Percentiles rank a stretch among this genome's conserved stretches.
phyloP scores from a whole-genome alignment of 1,140 invertebrate genomes.

The Macrotrachela quadricornifera region DNA sequence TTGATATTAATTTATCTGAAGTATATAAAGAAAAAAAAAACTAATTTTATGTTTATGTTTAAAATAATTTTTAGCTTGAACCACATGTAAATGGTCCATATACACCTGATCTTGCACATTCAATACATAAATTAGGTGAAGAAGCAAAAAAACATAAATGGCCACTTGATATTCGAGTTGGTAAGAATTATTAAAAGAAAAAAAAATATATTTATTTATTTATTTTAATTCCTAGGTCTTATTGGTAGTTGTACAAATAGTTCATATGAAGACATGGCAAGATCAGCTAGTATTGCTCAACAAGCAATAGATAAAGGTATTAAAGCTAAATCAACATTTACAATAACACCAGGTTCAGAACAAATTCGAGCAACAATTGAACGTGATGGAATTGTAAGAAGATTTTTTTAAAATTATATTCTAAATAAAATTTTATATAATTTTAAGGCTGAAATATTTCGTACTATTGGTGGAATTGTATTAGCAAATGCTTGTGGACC shows the following conservation, averaged over 20 bases:
- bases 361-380: slow-evolving; percentile 97
- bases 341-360: slow-evolving; percentile 96
- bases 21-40: too few relatives aligned
- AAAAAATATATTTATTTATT: too few relatives aligned
- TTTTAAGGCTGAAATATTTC: slow-evolving; percentile 37
- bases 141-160: slow-evolving; percentile 73
- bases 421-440: too few relatives aligned
- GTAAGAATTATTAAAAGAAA: slow-evolving; percentile 10
- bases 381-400: slow-evolving; percentile 56
- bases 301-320: slow-evolving; percentile 75
- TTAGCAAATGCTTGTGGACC: slow-evolving; percentile 66
- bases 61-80: slow-evolving; percentile 38
- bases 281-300: slow-evolving; percentile 81
- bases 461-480: slow-evolving; percentile 58
- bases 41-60: too few relatives aligned
- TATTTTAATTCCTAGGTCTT: slow-evolving; percentile 26
- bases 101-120: slow-evolving; percentile 89
- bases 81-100: slow-evolving; percentile 98
- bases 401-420: too few relatives aligned
- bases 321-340: slow-evolving; percentile 82
- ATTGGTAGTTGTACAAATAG: slow-evolving; percentile 99
- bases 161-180: slow-evolving; percentile 84
- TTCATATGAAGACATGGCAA: slow-evolving; percentile 95
- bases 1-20: slow-evolving; percentile 36
- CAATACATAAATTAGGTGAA: slow-evolving; percentile 64